A percentile compares a stretch with the other conserved stretches of the same genome.
These are phyloP conservation scores for Rhyacophila evoluta DNA, from an alignment of 2,888 invertebrate species.

Conservation along the genomic window DNA sequence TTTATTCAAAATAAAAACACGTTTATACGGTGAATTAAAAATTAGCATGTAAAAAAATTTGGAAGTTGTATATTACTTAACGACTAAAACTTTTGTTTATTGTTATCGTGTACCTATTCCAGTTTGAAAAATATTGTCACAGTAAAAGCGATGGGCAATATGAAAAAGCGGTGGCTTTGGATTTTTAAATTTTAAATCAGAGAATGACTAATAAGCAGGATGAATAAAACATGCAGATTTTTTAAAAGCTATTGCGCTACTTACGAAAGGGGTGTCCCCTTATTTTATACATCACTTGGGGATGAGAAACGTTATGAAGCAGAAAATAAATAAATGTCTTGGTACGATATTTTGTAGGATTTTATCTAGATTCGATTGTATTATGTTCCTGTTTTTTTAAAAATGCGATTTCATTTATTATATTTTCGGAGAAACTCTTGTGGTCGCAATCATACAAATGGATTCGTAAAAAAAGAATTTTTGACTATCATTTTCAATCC, in stretches of 20 bases:
- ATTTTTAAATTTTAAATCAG: constrained; percentile 26
- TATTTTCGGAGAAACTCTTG: not conserved
- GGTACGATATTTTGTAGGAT: not conserved
- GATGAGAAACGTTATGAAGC: not conserved
- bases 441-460: not conserved
- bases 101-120: too few relatives aligned
- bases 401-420: not conserved
- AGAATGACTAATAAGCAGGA: constrained; percentile 27
- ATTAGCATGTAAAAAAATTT: too few relatives aligned
- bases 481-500: too few relatives aligned
- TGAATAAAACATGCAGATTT: constrained; percentile 30
- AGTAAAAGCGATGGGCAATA: not conserved
- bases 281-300: too few relatives aligned
- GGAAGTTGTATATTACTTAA: too few relatives aligned
- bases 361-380: not conserved
- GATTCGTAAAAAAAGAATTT: not conserved
- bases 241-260: constrained; percentile 10
- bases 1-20: too few relatives aligned
- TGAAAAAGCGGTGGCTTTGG: not conserved
- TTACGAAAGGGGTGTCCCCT: not conserved
- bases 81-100: too few relatives aligned
- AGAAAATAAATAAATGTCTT: not conserved
- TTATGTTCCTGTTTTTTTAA: not conserved
- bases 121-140: not conserved
- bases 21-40: too few relatives aligned